Conservation (phyloP, 2,888 invertebrate species). For the Pomacea canaliculata region DNA sequence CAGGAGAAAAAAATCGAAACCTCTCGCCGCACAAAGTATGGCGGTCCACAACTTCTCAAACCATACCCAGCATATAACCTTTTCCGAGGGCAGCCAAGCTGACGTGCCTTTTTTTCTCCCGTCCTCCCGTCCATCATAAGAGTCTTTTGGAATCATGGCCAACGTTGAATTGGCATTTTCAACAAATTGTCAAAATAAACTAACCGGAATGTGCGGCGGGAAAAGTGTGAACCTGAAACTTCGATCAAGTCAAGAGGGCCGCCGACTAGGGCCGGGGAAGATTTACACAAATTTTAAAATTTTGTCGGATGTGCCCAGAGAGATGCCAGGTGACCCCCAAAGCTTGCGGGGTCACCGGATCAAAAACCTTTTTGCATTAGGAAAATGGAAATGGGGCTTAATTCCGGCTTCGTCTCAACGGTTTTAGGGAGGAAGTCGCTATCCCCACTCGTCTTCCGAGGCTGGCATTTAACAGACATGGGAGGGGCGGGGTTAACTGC, state of each 20-base stretch:
- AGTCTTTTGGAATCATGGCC: no score
- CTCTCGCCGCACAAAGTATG: no score
- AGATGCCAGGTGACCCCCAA: conserved; percentile 3
- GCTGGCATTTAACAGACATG: no score
- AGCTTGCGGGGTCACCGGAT: conserved; percentile 11
- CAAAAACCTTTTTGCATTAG: conserved; percentile 25
- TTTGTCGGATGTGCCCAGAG: not conserved
- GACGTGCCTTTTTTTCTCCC: no score
- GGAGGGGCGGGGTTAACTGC: no score
- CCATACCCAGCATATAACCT: no score
- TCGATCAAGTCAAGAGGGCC: not conserved
- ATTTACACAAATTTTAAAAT: conserved; percentile 6
- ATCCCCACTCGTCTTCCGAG: no score
- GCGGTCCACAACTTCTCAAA: no score
- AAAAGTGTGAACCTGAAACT: conserved; percentile 13
- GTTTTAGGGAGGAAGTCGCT: not conserved
- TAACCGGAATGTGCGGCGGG: not conserved
- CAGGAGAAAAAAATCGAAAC: no score
- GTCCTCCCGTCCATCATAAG: no score
- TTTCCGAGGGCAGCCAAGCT: no score
- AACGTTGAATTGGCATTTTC: not conserved
- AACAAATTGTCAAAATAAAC: conserved; percentile 16
- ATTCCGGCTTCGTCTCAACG: conserved; percentile 8
- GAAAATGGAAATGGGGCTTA: conserved; percentile 19
- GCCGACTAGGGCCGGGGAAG: conserved; percentile 2